Conservation (phyloP, 2,113 vertebrate species). For the Sarotherodon lohbergeri region DNA sequence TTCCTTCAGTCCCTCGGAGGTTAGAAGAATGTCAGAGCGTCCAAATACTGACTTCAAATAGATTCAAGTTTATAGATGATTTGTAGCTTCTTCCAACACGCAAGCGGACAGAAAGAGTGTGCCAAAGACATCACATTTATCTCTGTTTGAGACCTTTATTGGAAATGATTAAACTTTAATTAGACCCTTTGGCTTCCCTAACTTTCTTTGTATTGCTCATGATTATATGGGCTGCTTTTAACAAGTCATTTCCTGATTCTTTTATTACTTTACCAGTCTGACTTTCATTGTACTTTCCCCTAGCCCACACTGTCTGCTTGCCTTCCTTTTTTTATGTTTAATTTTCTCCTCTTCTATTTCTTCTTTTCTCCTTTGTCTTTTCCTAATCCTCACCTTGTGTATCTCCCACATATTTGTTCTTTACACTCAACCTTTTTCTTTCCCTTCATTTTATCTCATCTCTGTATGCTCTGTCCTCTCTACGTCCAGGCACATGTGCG, state of each 20-base stretch:
- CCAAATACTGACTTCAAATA: neutral
- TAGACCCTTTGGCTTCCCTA: neutral
- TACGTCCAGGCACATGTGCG: neutral
- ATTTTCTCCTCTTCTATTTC: neutral
- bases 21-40: neutral
- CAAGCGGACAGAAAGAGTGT: neutral
- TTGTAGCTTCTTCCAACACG: neutral
- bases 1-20: neutral
- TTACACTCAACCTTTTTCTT: neutral
- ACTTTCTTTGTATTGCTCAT: neutral
- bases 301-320: neutral
- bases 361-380: neutral
- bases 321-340: neutral
- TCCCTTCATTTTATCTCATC: neutral
- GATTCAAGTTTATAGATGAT: neutral
- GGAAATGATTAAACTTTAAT: conserved; percentile 20
- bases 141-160: neutral
- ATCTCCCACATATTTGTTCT: neutral
- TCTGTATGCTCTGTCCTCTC: neutral
- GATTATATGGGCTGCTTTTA: neutral
- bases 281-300: neutral
- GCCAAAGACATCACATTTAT: conserved; percentile 1
- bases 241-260: neutral
- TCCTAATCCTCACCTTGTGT: neutral
- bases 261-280: neutral